A percentile compares a stretch with the other conserved stretches of the same genome.
These are phyloP conservation scores for Leguminivora glycinivorella DNA, from an alignment of 1,140 invertebrate genomes.

Conservation along the genomic window DNA sequence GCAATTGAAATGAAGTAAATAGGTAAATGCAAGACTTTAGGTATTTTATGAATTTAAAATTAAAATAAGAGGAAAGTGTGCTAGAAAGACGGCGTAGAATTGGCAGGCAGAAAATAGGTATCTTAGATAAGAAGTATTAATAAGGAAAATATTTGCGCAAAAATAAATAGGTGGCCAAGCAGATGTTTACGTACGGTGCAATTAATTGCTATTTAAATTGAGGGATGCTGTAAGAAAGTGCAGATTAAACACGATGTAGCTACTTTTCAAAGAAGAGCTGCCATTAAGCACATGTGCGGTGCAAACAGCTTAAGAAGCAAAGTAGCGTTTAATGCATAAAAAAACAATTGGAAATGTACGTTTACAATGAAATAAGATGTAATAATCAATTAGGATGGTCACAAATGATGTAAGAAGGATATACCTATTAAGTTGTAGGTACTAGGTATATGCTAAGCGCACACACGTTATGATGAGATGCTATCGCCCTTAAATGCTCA, in stretches of 20 bases:
- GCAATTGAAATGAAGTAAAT: background rate
- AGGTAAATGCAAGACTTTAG: no score
- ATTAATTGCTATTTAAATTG: no score
- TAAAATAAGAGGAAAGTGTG: background rate
- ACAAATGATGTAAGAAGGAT: background rate
- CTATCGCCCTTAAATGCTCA: constrained; percentile 5
- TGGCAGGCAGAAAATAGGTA: constrained; percentile 8
- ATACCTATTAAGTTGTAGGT: no score
- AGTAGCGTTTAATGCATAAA: no score
- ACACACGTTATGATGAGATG: background rate
- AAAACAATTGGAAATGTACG: no score
- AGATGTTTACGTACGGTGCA: background rate
- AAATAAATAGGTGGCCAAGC: background rate
- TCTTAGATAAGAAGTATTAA: background rate
- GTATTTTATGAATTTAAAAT: no score
- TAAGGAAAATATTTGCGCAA: constrained; percentile 8
- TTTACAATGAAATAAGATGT: background rate
- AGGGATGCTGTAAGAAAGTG: no score
- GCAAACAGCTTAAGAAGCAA: no score
- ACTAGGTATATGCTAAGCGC: no score
- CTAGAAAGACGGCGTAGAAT: background rate
- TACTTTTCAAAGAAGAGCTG: no score
- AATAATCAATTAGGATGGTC: background rate
- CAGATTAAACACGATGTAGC: no score
- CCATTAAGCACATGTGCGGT: no score